Evolutionary conservation across 2,113 vertebrate genomes (phyloP).

Genomic region (Neogale vison): DNA sequence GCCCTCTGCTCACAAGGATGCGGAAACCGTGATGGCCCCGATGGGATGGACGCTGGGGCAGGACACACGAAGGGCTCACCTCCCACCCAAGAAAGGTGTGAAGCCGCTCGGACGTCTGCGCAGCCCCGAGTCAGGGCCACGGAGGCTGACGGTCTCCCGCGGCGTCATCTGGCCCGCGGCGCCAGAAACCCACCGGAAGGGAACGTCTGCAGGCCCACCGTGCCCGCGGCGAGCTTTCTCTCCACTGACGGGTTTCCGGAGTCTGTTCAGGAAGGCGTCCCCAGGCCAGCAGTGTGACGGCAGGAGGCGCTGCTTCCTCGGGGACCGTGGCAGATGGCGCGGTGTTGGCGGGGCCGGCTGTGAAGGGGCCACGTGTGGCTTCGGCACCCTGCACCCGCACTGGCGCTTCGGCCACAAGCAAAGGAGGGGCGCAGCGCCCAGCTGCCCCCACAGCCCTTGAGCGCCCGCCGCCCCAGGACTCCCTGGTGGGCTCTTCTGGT

Average conservation of each 20-base stretch:
- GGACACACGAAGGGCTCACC: rapidly evolving
- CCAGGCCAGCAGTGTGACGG: rapidly evolving
- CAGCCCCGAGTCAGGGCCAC: no score
- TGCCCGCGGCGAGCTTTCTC: rapidly evolving
- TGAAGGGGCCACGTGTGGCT: not conserved
- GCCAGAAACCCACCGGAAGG: rapidly evolving
- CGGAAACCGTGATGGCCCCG: not conserved
- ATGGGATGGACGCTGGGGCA: rapidly evolving
- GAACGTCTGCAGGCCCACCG: no score
- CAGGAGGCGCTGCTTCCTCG: no score
- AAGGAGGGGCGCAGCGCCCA: rapidly evolving
- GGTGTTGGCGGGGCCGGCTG: rapidly evolving
- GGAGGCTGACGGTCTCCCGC: rapidly evolving
- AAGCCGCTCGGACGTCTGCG: rapidly evolving
- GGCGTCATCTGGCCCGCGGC: rapidly evolving
- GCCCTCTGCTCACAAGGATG: not conserved
- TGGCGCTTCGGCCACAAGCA: rapidly evolving
- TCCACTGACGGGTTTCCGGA: rapidly evolving
- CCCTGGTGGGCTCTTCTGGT: not conserved
- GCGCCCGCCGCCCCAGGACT: not conserved
- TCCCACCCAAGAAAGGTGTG: not conserved
- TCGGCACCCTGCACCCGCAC: not conserved
- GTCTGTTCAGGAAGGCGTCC: not conserved
- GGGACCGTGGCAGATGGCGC: not conserved
- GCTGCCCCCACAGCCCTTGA: not conserved